Percentiles rank a stretch among this genome's conserved stretches.
phyloP scores from a whole-genome alignment of 2,797 vertebrate genomes.

The Enteromius treurensis region DNA sequence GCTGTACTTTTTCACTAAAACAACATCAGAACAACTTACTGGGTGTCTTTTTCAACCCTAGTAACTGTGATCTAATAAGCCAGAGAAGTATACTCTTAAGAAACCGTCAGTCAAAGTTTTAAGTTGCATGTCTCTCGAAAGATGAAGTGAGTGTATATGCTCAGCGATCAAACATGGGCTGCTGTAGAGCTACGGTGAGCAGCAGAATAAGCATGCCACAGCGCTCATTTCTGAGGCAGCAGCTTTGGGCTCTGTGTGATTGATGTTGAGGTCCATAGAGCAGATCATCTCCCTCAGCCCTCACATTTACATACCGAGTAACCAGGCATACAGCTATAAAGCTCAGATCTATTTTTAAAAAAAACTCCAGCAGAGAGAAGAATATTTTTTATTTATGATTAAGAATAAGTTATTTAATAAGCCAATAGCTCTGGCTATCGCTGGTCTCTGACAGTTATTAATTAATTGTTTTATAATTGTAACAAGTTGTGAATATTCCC shows the following conservation, averaged over 20 bases:
- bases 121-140: conserved; percentile 29
- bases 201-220: conserved; percentile 52
- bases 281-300: conserved; percentile 60
- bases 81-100: not conserved
- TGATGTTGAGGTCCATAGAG: conserved; percentile 64
- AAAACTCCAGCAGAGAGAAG: conserved; percentile 49
- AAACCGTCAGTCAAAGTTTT: conserved; percentile 14
- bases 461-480: conserved; percentile 51
- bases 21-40: not conserved
- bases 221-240: conserved; percentile 42
- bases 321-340: conserved; percentile 52
- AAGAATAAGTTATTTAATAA: conserved; percentile 59
- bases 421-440: conserved; percentile 49
- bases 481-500: conserved; percentile 26
- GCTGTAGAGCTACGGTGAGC: conserved; percentile 38
- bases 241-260: conserved; percentile 58
- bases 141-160: conserved; percentile 26
- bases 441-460: conserved; percentile 46
- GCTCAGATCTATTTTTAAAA: conserved; percentile 66
- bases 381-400: conserved; percentile 60
- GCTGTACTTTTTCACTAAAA: conserved; percentile 13
- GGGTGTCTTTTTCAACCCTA: conserved; percentile 1
- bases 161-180: conserved; percentile 40
- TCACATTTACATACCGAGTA: conserved; percentile 62
- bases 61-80: conserved; percentile 20